Percentiles rank a stretch among this genome's conserved stretches.
phyloP scores from a whole-genome alignment of 1,140 invertebrate genomes.

The Heliconius hewitsoni region DNA sequence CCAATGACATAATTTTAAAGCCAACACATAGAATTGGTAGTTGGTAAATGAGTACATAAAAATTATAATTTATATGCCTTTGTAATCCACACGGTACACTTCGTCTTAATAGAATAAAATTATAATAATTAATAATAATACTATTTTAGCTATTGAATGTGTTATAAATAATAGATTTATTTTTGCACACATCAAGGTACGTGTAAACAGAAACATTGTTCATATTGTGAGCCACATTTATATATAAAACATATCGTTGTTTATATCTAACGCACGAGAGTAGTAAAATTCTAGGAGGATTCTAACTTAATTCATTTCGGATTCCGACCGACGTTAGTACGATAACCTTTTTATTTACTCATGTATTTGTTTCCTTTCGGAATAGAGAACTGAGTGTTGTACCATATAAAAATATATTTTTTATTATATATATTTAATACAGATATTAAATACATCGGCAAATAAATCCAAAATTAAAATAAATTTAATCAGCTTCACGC shows the following conservation, averaged over 20 bases:
- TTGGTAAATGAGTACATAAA: not conserved
- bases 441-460: too few species aligned
- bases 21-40: too few species aligned
- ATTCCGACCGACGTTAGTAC: not conserved
- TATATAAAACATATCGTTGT: not conserved
- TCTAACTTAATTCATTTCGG: not conserved
- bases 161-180: not conserved
- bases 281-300: not conserved
- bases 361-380: not conserved
- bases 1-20: too few species aligned
- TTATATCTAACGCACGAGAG: not conserved
- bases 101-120: too few species aligned
- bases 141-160: not conserved
- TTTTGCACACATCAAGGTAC: not conserved
- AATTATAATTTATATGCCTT: not conserved
- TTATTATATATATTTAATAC: too few species aligned
- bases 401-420: not conserved
- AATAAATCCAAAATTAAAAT: too few species aligned
- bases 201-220: not conserved
- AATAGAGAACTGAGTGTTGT: not conserved
- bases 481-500: too few species aligned
- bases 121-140: not conserved
- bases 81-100: too few species aligned
- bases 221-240: not conserved
- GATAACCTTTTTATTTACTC: slow-evolving; percentile 14